Evolutionary conservation across 2,888 invertebrate genomes (phyloP), one percentile per base, ranked within the genome.

Genomic region (Napeogenes inachia): DNA sequence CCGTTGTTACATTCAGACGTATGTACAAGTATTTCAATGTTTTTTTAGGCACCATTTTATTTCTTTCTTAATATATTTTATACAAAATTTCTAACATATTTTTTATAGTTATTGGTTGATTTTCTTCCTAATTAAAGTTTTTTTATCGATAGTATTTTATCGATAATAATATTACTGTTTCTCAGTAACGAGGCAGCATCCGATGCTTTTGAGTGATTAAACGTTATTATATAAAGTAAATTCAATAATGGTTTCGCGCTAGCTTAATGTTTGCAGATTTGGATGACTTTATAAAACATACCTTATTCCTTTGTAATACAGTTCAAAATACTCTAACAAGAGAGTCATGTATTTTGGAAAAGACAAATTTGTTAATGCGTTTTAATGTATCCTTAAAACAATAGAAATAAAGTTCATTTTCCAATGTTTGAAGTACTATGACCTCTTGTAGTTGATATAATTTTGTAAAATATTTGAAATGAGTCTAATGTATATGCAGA

Each of bases 221-320:
- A 82, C 86, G 87, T 87, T 89, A 90, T 89, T 89, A 89, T 89
- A 87, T 89, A 87, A 89, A 89, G 89, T 89, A 89, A 90, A 90
- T 90, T 90, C 89, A 90, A 89, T 90, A 90, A 89, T 89, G 82
- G 87, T 78, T 78, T 76, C 78, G 79, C 84, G 82, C 82, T 84
- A 85, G 84, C 81, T 79, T 79, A 81, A 81, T 89, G 84, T 89
- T 89, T 89, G 78, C 85, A 79, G 85, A 87, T 85, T 77, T 70
- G 66, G 70, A 73, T 72, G 32, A 56, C 57, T 66, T 66, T 67
- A 60, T 13, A 64, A 64, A 67, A 50, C 66, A 55, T 65, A 80
- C 79, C 71, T 70, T 83, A 80, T 62, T 0, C 2, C 4, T 3
- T 46, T 0, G 10, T 0, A 8, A 64, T 75, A 83, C 68, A 71